These are phyloP conservation scores for Goniozus legneri DNA, from an alignment of 1,140 invertebrate genomes.

Conservation along the genomic window DNA sequence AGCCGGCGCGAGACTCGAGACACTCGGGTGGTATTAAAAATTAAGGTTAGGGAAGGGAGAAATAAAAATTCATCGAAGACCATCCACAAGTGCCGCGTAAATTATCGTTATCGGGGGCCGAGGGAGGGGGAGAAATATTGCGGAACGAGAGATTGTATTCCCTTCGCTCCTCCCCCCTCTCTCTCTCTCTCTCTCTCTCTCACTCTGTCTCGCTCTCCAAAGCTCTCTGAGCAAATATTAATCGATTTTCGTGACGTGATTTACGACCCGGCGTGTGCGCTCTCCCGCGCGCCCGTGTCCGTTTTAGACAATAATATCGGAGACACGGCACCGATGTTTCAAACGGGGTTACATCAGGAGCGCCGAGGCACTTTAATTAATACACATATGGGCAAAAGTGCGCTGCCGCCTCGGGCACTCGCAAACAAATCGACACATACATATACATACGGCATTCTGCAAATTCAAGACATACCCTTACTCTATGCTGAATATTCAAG, in stretches of 20 bases:
- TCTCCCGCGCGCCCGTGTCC: neutral
- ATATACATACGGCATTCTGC: neutral
- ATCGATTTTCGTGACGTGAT: conserved; percentile 3
- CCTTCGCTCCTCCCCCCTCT: neutral
- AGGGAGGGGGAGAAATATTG: neutral
- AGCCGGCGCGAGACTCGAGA: no score
- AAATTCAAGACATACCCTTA: neutral
- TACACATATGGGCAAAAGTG: neutral
- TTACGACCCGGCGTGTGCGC: neutral
- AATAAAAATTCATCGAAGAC: neutral
- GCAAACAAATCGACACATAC: no score
- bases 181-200: no score
- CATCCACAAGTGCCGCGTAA: neutral
- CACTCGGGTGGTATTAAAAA: no score
- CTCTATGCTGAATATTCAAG: no score
- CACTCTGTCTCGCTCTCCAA: neutral
- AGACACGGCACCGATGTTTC: neutral
- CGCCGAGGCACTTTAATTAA: neutral
- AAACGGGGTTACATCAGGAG: neutral
- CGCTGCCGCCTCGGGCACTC: no score
- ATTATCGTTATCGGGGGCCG: neutral
- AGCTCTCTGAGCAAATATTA: neutral
- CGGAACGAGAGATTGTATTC: neutral
- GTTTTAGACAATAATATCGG: neutral
- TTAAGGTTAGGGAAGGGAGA: neutral